Evolutionary conservation across 2,888 invertebrate genomes (phyloP), one percentile per base, ranked within the genome.

Genomic region (Epinotia ramella): DNA sequence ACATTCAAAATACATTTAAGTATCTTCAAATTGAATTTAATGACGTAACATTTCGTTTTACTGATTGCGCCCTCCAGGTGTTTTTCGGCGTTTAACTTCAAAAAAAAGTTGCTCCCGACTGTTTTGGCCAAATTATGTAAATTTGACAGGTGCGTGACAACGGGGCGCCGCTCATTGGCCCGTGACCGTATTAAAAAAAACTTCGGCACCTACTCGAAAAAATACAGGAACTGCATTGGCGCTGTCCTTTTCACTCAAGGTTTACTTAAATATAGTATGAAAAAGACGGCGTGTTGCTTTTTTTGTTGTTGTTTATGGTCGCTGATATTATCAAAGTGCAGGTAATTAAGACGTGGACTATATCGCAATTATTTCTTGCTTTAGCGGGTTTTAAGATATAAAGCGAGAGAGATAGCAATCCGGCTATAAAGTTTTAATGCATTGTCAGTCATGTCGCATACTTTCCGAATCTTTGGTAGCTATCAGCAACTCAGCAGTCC

Each of bases 131-230:
- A 53, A 70, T 70, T 75, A 76, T 76, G 75, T 71, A 66, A 71
- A 76, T 76, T 66, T 62, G 75, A 71, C 75, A 76, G 75, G 75
- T 76, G 75, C 70, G 70, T 60, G 66, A 53, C 60, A 56, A 28
- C 18, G 16, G 40, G 60, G 60, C 62, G 62, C 49, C 70, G 64
- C 7, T 44, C 65, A 24, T 65, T 24, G 16, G 66, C 59, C 71
- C 56, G 62, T 62, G 44, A 46, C 60, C 65, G 70, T 49, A 64
- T 68, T 24, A 75, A 65, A 70, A 69, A 74, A 74, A 74, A 64
- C 18, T 20, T 64, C 46, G 44, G 57, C 63, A 59, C 59, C 24
- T 67, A 57, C 44, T 44, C 24, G 20, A 20, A 68, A 33, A 65
- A 66, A 66, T 33, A 66, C 18, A 3, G 28, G 53, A 53, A 33